Percentiles rank a stretch among this genome's conserved stretches.
These are phyloP conservation scores for Maniola jurtina DNA, from an alignment of 1,140 invertebrate species.

Conservation along the genomic window DNA sequence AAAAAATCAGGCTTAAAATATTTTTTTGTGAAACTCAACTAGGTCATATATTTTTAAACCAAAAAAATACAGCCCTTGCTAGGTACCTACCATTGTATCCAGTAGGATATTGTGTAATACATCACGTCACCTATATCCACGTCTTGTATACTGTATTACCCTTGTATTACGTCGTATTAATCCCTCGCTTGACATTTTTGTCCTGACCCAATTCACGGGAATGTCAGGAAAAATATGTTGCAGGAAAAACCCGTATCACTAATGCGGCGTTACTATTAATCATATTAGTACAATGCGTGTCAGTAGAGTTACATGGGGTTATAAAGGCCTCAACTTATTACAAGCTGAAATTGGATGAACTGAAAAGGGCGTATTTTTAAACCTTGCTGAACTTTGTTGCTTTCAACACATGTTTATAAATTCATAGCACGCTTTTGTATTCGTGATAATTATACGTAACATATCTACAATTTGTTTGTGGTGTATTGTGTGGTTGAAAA, in stretches of 20 bases:
- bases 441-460: background rate
- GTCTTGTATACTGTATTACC: constrained; percentile 28
- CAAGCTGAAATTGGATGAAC: constrained; percentile 20
- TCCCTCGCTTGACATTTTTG: constrained; percentile 41
- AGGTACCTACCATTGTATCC: background rate
- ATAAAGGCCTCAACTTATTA: constrained; percentile 48
- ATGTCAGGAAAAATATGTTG: constrained; percentile 48
- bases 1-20: too few species aligned
- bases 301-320: constrained; percentile 44
- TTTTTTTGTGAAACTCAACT: too few species aligned
- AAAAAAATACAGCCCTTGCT: too few species aligned
- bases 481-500: background rate
- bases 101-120: background rate
- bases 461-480: background rate
- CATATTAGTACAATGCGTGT: constrained; percentile 66
- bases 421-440: constrained; percentile 1
- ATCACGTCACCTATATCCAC: constrained; percentile 19
- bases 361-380: constrained; percentile 11
- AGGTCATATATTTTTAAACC: too few species aligned
- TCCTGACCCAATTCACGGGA: constrained; percentile 44
- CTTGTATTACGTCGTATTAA: constrained; percentile 34
- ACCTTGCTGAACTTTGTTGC: constrained; percentile 3
- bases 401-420: constrained; percentile 4
- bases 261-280: constrained; percentile 66
- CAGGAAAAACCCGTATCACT: constrained; percentile 62